Evolutionary conservation across 2,888 invertebrate species (phyloP), one percentile per base, ranked within the genome.

Genomic region (Halictus quadricinctus): DNA sequence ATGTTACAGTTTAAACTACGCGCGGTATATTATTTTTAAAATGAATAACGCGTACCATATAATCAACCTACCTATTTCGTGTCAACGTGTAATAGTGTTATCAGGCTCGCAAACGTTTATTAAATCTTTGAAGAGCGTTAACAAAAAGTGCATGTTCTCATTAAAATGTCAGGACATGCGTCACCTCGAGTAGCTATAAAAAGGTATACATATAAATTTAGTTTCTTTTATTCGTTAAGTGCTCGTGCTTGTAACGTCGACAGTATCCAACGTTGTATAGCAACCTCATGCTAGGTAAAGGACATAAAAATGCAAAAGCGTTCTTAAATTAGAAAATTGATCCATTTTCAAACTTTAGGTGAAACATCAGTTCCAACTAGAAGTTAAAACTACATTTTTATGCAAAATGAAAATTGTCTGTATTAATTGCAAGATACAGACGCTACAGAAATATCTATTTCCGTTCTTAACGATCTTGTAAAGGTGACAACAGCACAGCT

Each of bases 121-220:
- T 46, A 29, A 60, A 29, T 46, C 46, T 21, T 13, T 0, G 43
- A 72, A 29, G 46, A 64, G 13, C 10, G 54, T 21, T 43, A 29
- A 15, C 13, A 58, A 58, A 41, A 18, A 54, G 70, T 12, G 18
- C 6, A 10, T 13, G 36, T 70, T 78, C 25, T 25, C n/a, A 70
- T 41, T 54, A 58, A 70, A 70, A 54, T 70, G 77, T 70, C 70
- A 70, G 43, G 18, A 43, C 43, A 8, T 70, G n/a, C 77, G 70
- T 78, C 70, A 41, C 29, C 18, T 54, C 18, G 8, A 25, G 13
- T 12, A 58, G 25, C 36, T 70, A 70, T 18, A 15, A 70, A 58
- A 25, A 66, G 25, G 29, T 64, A 50, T 0, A 76, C 18, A 13
- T 13, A 60, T 48, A 18, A 69, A 69, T 36, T 36, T 64, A 64